Evolutionary conservation across 1,140 invertebrate genomes (phyloP), one percentile per base, ranked within the genome.

Genomic region (Chymomyza costata): DNA sequence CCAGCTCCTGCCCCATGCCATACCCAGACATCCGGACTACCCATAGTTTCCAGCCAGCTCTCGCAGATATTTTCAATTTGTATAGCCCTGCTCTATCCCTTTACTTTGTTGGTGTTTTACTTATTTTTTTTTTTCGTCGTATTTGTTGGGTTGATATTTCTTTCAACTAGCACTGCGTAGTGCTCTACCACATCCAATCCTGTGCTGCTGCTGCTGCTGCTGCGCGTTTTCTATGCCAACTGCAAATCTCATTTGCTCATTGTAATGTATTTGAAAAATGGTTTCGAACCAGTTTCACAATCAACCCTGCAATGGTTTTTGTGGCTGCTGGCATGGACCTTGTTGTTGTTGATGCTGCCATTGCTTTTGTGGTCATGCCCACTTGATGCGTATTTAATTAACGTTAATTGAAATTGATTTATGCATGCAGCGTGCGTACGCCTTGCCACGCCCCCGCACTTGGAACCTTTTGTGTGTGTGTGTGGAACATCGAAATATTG

Each of bases 331-430:
- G 3, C 3, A 3, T 25, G 21, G 21, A 25, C 21, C n/a, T 31
- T 21, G 19, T 16, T 19, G 57, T 15, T 16, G 13, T 28, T 38
- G 55, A 30, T 54, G 52, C 43, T 61, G 30, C 10, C 28, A 16
- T 8, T 64, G 64, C 50, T 54, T 53, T 57, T 78, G 71, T 78
- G 73, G 73, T 78, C 74, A 81, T 69, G 74, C 67, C 74, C 74
- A 80, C 74, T 80, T 80, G 61, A 80, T 80, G 73, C 74, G 74
- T 80, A 80, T 80, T 80, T 80, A 80, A 81, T 80, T 80, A 80
- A 80, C 65, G 73, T 74, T 80, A 80, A 81, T 80, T 80, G 74
- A 73, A 81, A 81, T 81, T 81, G 74, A 81, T 80, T 80, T 81
- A 80, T 81, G 64, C 73, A 80, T 81, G 73, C 74, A 68, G 60